These are phyloP conservation scores for Agapostemon virescens DNA, from an alignment of 2,888 invertebrate species.

Conservation along the genomic window DNA sequence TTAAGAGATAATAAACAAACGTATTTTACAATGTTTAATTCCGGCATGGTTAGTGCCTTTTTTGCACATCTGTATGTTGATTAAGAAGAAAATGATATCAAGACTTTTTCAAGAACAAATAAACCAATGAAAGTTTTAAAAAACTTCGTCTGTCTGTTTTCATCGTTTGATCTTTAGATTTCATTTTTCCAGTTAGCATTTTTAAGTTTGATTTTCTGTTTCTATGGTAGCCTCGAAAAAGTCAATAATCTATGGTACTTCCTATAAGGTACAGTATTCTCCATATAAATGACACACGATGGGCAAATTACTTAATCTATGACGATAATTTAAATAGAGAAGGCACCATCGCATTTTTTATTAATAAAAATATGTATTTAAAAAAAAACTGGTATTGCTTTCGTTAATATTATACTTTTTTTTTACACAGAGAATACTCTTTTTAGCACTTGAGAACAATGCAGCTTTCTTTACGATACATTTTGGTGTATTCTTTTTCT, in stretches of 20 bases:
- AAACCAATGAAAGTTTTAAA: background rate
- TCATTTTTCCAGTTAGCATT: background rate
- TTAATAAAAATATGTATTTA: conserved; percentile 53
- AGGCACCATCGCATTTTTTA: conserved; percentile 57
- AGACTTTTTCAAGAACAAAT: conserved; percentile 9
- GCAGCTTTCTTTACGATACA: conserved; percentile 26
- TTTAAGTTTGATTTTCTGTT: background rate
- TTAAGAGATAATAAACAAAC: conserved; percentile 8
- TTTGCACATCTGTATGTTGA: conserved; percentile 11
- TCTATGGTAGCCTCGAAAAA: conserved; percentile 22
- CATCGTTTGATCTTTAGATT: background rate
- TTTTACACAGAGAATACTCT: conserved; percentile 16
- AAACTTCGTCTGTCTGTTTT: background rate
- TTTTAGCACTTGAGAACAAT: conserved; percentile 27
- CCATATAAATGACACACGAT: conserved; percentile 20
- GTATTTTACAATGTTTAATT: background rate
- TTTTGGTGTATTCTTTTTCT: conserved; percentile 33
- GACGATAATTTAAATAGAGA: conserved; percentile 47
- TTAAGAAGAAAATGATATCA: conserved; percentile 33
- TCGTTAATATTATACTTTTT: conserved; percentile 12
- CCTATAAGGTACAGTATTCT: conserved; percentile 57
- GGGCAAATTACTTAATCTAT: conserved; percentile 22
- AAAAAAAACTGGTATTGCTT: conserved; percentile 35
- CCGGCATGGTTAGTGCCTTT: background rate
- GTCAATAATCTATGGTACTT: conserved; percentile 45